A percentile compares a stretch with the other conserved stretches of the same genome.
phyloP scores from a whole-genome alignment of 2,797 vertebrate species.

The Rhinophrynus dorsalis region DNA sequence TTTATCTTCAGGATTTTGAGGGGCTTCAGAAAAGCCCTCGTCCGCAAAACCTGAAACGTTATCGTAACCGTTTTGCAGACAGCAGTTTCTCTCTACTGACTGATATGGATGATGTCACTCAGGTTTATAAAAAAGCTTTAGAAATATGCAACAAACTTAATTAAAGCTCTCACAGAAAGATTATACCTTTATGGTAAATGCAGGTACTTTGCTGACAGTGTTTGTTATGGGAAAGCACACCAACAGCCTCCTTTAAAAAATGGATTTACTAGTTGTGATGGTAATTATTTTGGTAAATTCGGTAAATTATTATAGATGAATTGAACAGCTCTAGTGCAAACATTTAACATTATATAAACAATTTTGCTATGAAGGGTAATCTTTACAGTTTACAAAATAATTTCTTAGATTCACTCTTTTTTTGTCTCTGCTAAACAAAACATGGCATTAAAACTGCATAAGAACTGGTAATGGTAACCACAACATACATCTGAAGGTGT shows the following conservation, averaged over 20 bases:
- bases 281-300: too few species aligned
- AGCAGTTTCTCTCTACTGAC: constrained; percentile 96
- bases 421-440: too few species aligned
- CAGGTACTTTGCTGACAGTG: constrained; percentile 57
- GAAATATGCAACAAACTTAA: constrained; percentile 96
- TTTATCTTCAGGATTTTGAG: constrained; percentile 92
- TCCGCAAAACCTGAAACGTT: constrained; percentile 86
- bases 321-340: too few species aligned
- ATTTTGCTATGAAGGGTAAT: too few species aligned
- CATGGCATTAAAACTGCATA: too few species aligned
- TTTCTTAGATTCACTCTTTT: too few species aligned
- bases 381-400: too few species aligned
- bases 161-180: constrained; percentile 66
- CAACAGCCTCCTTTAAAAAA: not conserved
- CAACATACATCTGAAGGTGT: too few species aligned
- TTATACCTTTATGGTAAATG: constrained; percentile 65
- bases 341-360: too few species aligned
- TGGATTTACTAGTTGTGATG: too few species aligned
- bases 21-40: constrained; percentile 83
- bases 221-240: constrained; percentile 23
- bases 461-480: too few species aligned
- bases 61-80: constrained; percentile 86
- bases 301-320: too few species aligned
- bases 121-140: constrained; percentile 98
- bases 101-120: constrained; percentile 98